Evolutionary conservation across 2,797 vertebrate genomes (phyloP).

Genomic region (Cottoperca gobio): DNA sequence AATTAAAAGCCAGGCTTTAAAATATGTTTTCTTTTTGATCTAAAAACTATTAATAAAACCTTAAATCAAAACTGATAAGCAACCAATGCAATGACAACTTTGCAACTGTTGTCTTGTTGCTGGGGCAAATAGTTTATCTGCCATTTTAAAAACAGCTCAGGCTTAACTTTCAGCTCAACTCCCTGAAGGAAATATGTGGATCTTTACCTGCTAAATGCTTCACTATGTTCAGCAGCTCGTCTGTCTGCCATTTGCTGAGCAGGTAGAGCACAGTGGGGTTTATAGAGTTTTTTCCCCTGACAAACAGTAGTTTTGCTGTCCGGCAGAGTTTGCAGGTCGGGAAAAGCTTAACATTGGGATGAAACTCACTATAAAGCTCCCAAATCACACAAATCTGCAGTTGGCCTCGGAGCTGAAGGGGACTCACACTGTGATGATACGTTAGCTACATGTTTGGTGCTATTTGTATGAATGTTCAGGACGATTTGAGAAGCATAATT

Average conservation of each 20-base stretch:
- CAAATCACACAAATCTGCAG: background rate
- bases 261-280: background rate
- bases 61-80: too few relatives aligned
- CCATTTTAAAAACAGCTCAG: background rate
- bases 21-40: background rate
- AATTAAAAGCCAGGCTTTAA: too few relatives aligned
- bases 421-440: background rate
- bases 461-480: too few relatives aligned
- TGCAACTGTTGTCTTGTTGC: background rate
- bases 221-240: conserved; percentile 7
- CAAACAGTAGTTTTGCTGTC: conserved; percentile 2
- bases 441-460: too few relatives aligned
- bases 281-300: background rate
- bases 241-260: background rate
- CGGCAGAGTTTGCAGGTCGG: background rate
- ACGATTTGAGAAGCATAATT: background rate
- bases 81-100: background rate
- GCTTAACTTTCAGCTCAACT: background rate
- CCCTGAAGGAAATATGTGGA: background rate
- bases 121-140: background rate
- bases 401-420: background rate
- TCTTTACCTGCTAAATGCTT: conserved; percentile 7
- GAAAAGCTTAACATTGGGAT: background rate
- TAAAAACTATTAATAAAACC: too few relatives aligned
- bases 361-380: background rate